phyloP scores from a whole-genome alignment of 2,888 invertebrate genomes.

The Quadroppia sp. region DNA sequence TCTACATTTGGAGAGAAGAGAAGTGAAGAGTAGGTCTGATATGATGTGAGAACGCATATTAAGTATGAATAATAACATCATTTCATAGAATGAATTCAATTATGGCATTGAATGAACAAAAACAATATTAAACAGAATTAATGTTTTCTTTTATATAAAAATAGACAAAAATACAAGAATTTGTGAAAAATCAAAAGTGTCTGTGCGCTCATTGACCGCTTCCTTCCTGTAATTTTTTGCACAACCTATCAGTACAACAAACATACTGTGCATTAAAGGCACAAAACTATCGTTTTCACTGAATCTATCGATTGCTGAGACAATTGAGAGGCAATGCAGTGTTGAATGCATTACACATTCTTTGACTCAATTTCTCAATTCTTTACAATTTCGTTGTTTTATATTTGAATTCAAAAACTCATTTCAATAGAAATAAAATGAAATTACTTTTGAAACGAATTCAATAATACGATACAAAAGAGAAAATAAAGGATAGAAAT shows the following conservation, averaged over 20 bases:
- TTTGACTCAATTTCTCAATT: not conserved
- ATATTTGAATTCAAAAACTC: not conserved
- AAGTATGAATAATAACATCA: conserved; percentile 17
- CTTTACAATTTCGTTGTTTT: not conserved
- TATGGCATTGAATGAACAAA: not conserved
- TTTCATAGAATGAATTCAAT: not conserved
- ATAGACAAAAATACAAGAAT: not conserved
- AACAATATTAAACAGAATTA: not conserved
- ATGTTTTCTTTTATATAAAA: too few relatives aligned
- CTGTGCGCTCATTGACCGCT: conserved; percentile 18
- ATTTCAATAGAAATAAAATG: conserved; percentile 21
- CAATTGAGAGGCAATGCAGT: not conserved
- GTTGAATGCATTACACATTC: not conserved
- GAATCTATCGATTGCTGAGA: not conserved
- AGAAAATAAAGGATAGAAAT: not conserved
- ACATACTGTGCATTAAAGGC: not conserved
- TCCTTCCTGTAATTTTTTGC: conserved; percentile 32
- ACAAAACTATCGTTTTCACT: not conserved
- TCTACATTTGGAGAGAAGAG: conserved; percentile 8
- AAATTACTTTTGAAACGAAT: conserved; percentile 17
- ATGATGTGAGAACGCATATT: not conserved
- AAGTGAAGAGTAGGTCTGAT: not conserved
- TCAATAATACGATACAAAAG: not conserved
- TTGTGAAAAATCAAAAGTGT: conserved; percentile 11
- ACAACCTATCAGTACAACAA: conserved; percentile 17